phyloP scores from a whole-genome alignment of 2,113 vertebrate genomes.

The Corydoras sp. region DNA sequence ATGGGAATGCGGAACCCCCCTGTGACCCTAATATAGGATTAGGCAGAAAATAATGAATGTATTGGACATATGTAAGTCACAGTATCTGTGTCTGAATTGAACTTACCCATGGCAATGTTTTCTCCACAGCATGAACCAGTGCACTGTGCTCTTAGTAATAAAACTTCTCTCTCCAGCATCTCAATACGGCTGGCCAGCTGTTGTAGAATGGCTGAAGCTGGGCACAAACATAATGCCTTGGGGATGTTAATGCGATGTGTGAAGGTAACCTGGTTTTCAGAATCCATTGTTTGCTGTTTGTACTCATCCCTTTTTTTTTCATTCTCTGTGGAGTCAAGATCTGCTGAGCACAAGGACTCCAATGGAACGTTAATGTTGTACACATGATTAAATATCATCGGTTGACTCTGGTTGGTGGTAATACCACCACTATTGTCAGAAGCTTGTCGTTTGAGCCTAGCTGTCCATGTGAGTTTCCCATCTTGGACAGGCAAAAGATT shows the following conservation, averaged over 20 bases:
- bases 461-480: slow-evolving; percentile 60
- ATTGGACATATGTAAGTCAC: too few relatives aligned
- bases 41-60: too few relatives aligned
- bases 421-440: slow-evolving; percentile 51
- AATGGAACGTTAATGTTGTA: slow-evolving; percentile 91
- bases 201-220: slow-evolving; percentile 72
- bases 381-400: slow-evolving; percentile 90
- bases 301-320: slow-evolving; percentile 69
- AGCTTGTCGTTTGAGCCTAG: slow-evolving; percentile 62
- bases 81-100: neutral
- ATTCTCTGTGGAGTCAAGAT: slow-evolving; percentile 69
- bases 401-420: slow-evolving; percentile 72
- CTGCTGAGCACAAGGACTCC: slow-evolving; percentile 82
- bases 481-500: slow-evolving; percentile 52
- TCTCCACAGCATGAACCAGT: slow-evolving; percentile 82
- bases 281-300: slow-evolving; percentile 80
- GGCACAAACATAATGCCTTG: slow-evolving; percentile 83
- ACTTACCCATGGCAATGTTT: slow-evolving; percentile 82
- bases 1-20: too few relatives aligned
- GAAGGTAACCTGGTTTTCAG: slow-evolving; percentile 88
- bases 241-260: slow-evolving; percentile 96
- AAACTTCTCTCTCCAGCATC: slow-evolving; percentile 93
- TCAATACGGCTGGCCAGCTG: slow-evolving; percentile 87
- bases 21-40: too few relatives aligned
- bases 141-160: slow-evolving; percentile 83